Base-by-base conservation (phyloP, 2,797 vertebrate species). In the Acanthurus tractus region DNA sequence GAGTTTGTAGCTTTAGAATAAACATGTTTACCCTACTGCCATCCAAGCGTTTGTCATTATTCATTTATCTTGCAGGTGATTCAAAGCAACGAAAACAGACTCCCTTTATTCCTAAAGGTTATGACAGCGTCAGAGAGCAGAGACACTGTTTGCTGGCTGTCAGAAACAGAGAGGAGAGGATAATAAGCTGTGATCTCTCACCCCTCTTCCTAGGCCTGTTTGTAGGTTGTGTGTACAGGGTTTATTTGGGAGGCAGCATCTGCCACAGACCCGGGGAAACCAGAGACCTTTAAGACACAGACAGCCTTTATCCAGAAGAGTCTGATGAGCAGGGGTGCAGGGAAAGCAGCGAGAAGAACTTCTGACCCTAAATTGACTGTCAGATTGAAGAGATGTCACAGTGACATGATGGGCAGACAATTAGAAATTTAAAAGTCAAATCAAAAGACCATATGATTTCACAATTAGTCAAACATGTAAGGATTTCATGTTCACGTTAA, bases 241-340 rank as follows among this genome's bases (percentile, higher is more conserved):
- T 79, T 91, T 83, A 85, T 92, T 93, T 92, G 78, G 76, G 88
- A 94, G 91, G 87, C 91, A 92, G 79, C 82, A 79, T 89, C 82
- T 89, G 88, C 83, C 55, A 67, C 83, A 69, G 59, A n/a, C 77
- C 78, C 76, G 69, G 61, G 79, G 81, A 85, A 86, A 89, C 79
- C 83, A 86, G 79, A 89, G 81, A 88, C 80, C 83, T 87, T 86
- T 76, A 69, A 84, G 67, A 88, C 64, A 90, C 79, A 84, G 78
- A 76, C 55, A 66, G 75, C 64, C 80, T 92, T 92, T 93, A 90
- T 90, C 59, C 50, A 79, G 40, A 75, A 42, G 73, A 77, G 83
- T 59, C 78, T 86, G 81, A 82, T 88, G 74, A 76, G 79, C 52
- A 50, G 58, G 55, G 63, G 70, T 59, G 74, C 18, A 38, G 57